These are phyloP conservation scores for Tapera naevia DNA, from an alignment of 2,797 vertebrate genomes.

Conservation along the genomic window DNA sequence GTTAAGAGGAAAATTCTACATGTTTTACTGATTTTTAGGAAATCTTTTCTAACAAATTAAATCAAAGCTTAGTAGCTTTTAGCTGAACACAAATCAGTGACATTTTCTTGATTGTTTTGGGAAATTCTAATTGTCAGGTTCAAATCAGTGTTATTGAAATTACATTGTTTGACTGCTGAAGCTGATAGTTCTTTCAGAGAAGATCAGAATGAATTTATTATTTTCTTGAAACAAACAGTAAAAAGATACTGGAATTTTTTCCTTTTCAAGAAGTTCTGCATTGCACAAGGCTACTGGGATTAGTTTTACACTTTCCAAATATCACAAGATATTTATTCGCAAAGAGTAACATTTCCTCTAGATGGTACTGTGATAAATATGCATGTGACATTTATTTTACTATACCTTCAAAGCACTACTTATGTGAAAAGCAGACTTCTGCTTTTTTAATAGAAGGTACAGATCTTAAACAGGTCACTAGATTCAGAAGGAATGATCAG, in stretches of 20 bases:
- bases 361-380: background rate
- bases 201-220: background rate
- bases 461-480: background rate
- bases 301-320: conserved; percentile 19
- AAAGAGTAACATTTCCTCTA: background rate
- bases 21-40: background rate
- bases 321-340: background rate
- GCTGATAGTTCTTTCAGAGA: background rate
- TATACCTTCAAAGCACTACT: background rate
- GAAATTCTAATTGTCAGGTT: background rate
- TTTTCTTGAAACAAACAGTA: background rate
- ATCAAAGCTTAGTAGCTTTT: background rate
- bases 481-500: background rate
- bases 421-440: background rate
- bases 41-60: background rate
- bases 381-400: conserved; percentile 28
- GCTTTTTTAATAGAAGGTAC: background rate
- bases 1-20: background rate
- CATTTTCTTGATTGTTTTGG: background rate
- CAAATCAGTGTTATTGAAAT: background rate
- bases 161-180: background rate
- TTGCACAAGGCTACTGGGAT: background rate
- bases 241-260: background rate
- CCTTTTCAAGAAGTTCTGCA: background rate
- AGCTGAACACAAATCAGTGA: background rate